Evolutionary conservation across 2,113 vertebrate species (phyloP), one percentile per base, ranked within the genome.

Genomic region (Nerophis ophidion): DNA sequence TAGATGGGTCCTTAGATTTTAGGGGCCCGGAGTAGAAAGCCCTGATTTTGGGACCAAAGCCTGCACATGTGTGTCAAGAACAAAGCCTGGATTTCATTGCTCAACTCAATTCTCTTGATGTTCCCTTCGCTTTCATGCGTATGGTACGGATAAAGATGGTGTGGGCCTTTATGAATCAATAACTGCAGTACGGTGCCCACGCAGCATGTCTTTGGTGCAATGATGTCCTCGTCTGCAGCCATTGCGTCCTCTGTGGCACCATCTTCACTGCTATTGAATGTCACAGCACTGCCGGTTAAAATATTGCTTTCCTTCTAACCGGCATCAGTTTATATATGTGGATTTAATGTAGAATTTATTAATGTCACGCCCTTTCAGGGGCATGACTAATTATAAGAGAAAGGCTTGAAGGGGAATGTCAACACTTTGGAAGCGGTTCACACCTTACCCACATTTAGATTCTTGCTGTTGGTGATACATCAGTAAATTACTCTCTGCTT

Each of bases 351-450:
- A 42, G 79, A 87, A 83, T 87, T 81, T 88, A 89, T 89, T 80
- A 90, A 89, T 87, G 88, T 83, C 88, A 82, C 84, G 84, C 82
- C 85, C 88, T 89, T 89, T 90, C 65, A 59, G 59, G 56, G 72
- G 74, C 79, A 66, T 77, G 73, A 84, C 81, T 88, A 87, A 89
- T 89, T 87, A 84, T 68, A 63, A 71, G 73, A 75, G 74, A 81
- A 82, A 74, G 68, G 72, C 75, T 84, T 81, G 75, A 87, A 86
- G 83, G 78, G 75, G 84, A 85, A 74, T 63, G 66, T 75, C 79
- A 76, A 81, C 80, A 81, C 76, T 75, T 66, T 75, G 72, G 79
- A 83, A 76, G 61, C 71, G 75, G 70, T 78, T 83, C 72, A 72
- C 76, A 65, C 60, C 53, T 35, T 63, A 72, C 11, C 12, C 60